Percentiles rank a stretch among this genome's conserved stretches.
phyloP scores from a whole-genome alignment of 1,140 invertebrate genomes.

The Stenopsyche tienmushanensis region DNA sequence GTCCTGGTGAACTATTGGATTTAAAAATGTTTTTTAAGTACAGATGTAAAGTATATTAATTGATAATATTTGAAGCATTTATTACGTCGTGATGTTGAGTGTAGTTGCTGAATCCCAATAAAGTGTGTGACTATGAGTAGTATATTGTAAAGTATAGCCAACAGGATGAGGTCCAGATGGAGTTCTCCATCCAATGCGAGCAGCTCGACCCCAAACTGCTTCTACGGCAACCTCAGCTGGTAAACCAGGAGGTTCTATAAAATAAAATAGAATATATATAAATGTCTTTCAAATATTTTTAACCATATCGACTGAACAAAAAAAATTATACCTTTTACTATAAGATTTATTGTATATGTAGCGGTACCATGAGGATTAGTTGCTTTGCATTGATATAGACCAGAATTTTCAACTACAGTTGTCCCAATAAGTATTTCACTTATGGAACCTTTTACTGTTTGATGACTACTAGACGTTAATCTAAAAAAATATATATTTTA shows the following conservation, averaged over 20 bases:
- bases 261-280: conserved; percentile 7
- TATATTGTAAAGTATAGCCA: conserved; percentile 28
- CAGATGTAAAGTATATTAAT: background rate
- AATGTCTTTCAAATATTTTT: background rate
- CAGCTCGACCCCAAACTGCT: conserved; percentile 24
- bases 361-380: conserved; percentile 75
- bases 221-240: conserved; percentile 27
- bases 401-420: conserved; percentile 61
- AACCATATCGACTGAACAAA: too few relatives aligned
- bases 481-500: conserved; percentile 23
- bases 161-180: conserved; percentile 23
- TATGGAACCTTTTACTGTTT: conserved; percentile 30
- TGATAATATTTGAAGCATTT: background rate
- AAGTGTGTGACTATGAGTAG: conserved; percentile 21
- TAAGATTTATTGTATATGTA: conserved; percentile 70
- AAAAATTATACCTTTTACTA: conserved; percentile 67
- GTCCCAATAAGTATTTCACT: conserved; percentile 35
- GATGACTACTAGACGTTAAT: conserved; percentile 34
- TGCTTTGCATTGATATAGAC: conserved; percentile 73
- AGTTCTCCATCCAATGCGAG: conserved; percentile 26
- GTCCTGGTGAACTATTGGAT: conserved; percentile 14
- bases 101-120: conserved; percentile 29
- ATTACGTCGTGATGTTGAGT: conserved; percentile 25
- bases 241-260: conserved; percentile 28
- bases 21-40: background rate